phyloP scores from a whole-genome alignment of 1,140 invertebrate genomes.

The Probaryconus sp. region DNA sequence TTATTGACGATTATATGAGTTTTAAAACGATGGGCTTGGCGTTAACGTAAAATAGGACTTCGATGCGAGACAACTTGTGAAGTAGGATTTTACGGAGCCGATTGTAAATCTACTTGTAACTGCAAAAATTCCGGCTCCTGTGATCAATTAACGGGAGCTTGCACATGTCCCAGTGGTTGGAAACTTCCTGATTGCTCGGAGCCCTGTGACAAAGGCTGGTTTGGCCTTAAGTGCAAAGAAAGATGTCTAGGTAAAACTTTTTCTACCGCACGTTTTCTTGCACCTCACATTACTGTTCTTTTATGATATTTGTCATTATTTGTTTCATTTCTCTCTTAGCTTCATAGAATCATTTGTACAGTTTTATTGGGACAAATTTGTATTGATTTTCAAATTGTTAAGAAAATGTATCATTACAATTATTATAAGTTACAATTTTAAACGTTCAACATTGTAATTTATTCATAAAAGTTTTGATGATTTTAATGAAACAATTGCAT shows the following conservation, averaged over 20 bases:
- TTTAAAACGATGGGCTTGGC: no score
- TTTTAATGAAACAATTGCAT: no score
- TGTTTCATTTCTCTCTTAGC: no score
- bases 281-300: constrained; percentile 12
- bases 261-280: constrained; percentile 40
- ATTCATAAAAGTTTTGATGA: no score
- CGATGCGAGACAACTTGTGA: constrained; percentile 91
- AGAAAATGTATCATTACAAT: no score
- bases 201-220: constrained; percentile 87
- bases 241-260: constrained; percentile 83
- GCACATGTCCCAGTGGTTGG: constrained; percentile 92
- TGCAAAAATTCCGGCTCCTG: constrained; percentile 94
- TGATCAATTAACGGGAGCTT: constrained; percentile 86
- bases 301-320: no score
- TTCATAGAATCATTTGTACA: constrained; percentile 9
- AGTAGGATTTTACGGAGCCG: constrained; percentile 86
- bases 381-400: background rate
- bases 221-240: constrained; percentile 90
- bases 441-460: no score
- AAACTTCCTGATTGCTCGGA: constrained; percentile 85
- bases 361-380: background rate
- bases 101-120: constrained; percentile 87
- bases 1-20: no score
- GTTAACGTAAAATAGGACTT: constrained; percentile 67
- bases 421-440: no score